Evolutionary conservation across 2,888 invertebrate species (phyloP), one percentile per base, ranked within the genome.

Genomic region (Meiosimyza decipiens): DNA sequence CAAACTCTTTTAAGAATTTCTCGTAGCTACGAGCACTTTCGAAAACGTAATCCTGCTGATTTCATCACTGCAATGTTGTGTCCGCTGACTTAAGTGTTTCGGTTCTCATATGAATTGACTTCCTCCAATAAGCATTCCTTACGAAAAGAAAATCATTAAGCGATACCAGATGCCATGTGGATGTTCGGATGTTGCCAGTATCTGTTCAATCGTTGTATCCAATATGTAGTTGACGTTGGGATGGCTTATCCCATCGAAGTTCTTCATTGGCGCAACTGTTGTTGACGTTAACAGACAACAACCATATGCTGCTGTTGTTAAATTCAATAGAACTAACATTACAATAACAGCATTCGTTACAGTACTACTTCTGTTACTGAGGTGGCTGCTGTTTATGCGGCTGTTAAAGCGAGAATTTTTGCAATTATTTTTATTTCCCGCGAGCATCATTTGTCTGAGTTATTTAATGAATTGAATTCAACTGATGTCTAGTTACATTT

Each of bases 161-260:
- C 28, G 57, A 57, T 57, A 57, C 57, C 57, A 57, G 13, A 18
- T 28, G 57, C 57, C 57, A 57, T 57, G 57, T 57, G n/a, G 57
- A 18, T 28, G 28, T 28, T 57, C 57, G 9, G 16, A 13, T 57
- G 18, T 13, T 1, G 18, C 9, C 57, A 57, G 22, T 57, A 57
- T 57, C 18, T 57, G 18, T 4, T 57, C 57, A 18, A 57, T 28
- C 7, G 57, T 13, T 6, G 28, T 28, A 57, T 57, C 57, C 57
- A 57, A 18, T 28, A 57, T 57, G 0, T 12, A 2, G 22, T 57
- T 13, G 28, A 28, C 22, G 22, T 18, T n/a, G 13, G 57, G 28
- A 22, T 57, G 18, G 12, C 22, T 28, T 7, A 13, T 57, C 1
- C 57, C 18, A 22, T 40, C 40, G 5, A 40, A 40, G 9, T 40